Evolutionary conservation across 2,888 invertebrate genomes (phyloP), one percentile per base, ranked within the genome.

Genomic region (Habrosyne pyritoides): DNA sequence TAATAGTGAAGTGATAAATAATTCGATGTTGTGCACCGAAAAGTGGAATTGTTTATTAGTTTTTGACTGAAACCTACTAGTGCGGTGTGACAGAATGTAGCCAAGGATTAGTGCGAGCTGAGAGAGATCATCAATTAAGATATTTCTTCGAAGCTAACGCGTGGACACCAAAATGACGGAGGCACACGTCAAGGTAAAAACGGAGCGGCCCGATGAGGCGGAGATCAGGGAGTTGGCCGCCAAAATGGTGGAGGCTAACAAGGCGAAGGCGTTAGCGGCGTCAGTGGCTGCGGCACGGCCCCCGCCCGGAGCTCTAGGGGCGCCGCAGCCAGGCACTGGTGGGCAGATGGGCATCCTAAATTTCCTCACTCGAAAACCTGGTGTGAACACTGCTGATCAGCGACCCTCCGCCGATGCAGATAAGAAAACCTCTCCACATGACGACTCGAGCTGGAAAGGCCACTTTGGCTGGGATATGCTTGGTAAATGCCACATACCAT

Each of bases 381-480:
- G 89, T 59, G 71, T 87, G 59, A 73, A 73, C 49, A 73, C 75
- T 46, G 60, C 60, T n/a, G 83, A 84, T 10, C 79, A 83, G 56
- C 83, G 87, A 2, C 84, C 85, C 0, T 65, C 81, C 0, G 68
- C 77, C 3, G 86, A 87, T 49, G 66, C 77, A n/a, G 89, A 92
- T 14, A 92, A 91, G 72, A 91, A 89, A 66, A 86, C 86, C 1
- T 88, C 87, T 52, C 86, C 87, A n/a, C 89, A 89, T 2, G 97
- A 97, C 77, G 96, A 96, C 72, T 95, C 96, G 64, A 96, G 96
- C 58, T 94, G 95, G 80, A 94, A 95, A 73, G 96, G 96, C 46
- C 95, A 96, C 75, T 99, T 98, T 84, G 98, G 98, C 53, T 99
- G 98, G 98, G 96, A 96, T 59, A 95, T 95, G 71, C 94, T 98